These are phyloP conservation scores for Conomelus anceps DNA, from an alignment of 2,888 invertebrate genomes.

Conservation along the genomic window DNA sequence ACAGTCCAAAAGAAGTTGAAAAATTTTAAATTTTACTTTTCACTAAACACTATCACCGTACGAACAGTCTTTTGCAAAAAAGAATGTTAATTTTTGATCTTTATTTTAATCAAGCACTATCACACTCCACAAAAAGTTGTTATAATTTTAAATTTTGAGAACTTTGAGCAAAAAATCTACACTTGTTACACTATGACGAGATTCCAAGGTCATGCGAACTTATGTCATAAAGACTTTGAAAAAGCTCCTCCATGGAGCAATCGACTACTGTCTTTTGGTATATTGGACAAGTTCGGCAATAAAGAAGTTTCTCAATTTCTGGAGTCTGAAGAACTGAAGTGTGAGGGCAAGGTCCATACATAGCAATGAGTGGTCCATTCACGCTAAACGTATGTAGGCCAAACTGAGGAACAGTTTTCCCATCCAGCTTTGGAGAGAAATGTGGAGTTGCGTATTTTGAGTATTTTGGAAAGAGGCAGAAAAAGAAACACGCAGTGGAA, in stretches of 20 bases:
- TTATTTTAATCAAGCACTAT: too few species aligned
- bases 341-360: background rate
- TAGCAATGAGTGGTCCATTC: background rate
- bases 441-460: too few species aligned
- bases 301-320: background rate
- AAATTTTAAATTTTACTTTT: too few species aligned
- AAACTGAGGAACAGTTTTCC: background rate
- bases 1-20: too few species aligned
- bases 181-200: too few species aligned
- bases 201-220: too few species aligned
- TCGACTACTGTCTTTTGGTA: background rate
- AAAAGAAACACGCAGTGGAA: background rate
- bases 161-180: too few species aligned
- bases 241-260: background rate
- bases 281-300: background rate
- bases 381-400: background rate
- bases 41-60: background rate
- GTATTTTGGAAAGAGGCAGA: background rate
- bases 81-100: background rate
- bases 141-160: too few species aligned
- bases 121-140: too few species aligned
- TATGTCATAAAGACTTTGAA: too few species aligned
- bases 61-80: background rate
- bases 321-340: background rate
- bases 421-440: background rate